phyloP scores from a whole-genome alignment of 2,888 invertebrate genomes.

The Mystacides longicornis region DNA sequence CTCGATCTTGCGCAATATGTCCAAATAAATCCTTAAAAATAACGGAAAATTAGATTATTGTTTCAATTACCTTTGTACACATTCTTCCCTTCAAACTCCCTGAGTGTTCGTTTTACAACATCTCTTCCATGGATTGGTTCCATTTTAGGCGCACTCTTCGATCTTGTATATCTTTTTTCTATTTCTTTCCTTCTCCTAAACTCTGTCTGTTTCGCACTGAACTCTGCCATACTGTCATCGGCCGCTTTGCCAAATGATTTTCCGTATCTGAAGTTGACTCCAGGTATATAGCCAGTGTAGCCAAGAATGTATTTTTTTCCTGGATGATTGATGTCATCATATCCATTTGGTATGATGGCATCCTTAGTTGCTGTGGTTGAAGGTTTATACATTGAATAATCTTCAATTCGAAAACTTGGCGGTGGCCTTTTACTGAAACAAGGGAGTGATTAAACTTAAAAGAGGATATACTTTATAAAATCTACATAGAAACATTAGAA shows the following conservation, averaged over 20 bases:
- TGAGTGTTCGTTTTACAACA: conserved; percentile 46
- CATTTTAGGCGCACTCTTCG: conserved; percentile 51
- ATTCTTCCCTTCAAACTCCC: conserved; percentile 46
- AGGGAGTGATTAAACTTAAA: background rate
- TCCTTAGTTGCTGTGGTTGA: conserved; percentile 27
- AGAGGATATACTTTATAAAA: too few relatives aligned
- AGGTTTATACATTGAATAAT: conserved; percentile 39
- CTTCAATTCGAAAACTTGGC: conserved; percentile 49
- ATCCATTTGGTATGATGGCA: conserved; percentile 40
- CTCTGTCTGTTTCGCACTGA: conserved; percentile 43
- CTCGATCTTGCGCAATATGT: background rate
- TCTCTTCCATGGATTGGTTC: conserved; percentile 49
- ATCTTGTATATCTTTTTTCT: conserved; percentile 41
- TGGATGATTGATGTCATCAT: conserved; percentile 39
- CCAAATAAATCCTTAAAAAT: too few relatives aligned
- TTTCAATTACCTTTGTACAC: conserved; percentile 44
- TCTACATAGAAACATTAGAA: too few relatives aligned
- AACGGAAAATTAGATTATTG: too few relatives aligned
- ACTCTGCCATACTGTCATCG: conserved; percentile 54
- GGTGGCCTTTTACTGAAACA: conserved; percentile 40
- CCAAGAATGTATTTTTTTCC: conserved; percentile 56
- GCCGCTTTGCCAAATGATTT: conserved; percentile 43
- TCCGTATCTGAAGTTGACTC: conserved; percentile 55
- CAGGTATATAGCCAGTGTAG: conserved; percentile 67
- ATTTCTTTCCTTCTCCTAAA: conserved; percentile 38